Percentiles rank a stretch among this genome's conserved stretches.
phyloP scores from a whole-genome alignment of 2,113 vertebrate genomes.

The Eulacestoma nigropectus region DNA sequence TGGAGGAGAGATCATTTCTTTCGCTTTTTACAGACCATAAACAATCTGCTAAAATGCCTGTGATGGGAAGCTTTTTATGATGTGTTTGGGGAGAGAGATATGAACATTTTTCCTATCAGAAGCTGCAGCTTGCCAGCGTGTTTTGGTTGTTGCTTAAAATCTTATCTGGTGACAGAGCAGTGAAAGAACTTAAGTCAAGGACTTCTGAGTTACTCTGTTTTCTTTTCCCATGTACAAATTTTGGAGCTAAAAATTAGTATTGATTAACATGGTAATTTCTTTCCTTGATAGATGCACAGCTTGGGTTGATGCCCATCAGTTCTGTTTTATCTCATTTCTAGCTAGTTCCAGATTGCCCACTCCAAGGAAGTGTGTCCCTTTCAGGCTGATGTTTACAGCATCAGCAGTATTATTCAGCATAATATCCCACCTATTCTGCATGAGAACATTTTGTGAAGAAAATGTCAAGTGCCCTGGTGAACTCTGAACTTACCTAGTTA shows the following conservation, averaged over 20 bases:
- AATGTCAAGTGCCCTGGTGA: not conserved
- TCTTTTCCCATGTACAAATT: not conserved
- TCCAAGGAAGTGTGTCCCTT: not conserved
- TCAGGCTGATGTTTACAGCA: not conserved
- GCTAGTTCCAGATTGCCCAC: not conserved
- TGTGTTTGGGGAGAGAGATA: not conserved
- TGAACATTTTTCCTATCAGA: not conserved
- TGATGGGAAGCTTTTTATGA: not conserved
- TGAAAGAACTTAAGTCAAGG: not conserved
- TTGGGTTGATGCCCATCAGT: not conserved
- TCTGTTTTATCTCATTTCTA: not conserved
- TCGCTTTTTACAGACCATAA: not conserved
- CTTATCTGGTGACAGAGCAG: not conserved
- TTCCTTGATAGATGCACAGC: not conserved
- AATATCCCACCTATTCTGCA: not conserved
- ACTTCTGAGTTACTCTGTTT: not conserved
- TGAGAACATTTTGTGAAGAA: not conserved
- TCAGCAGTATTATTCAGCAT: not conserved
- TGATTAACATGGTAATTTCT: not conserved
- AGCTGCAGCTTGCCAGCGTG: not conserved
- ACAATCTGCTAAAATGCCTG: not conserved
- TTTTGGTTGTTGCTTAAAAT: not conserved
- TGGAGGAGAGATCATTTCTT: not conserved
- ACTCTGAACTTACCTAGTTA: not conserved
- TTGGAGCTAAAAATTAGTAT: not conserved